Evolutionary conservation across 2,888 invertebrate genomes (phyloP), one percentile per base, ranked within the genome.

Genomic region (Agrypnus murinus): DNA sequence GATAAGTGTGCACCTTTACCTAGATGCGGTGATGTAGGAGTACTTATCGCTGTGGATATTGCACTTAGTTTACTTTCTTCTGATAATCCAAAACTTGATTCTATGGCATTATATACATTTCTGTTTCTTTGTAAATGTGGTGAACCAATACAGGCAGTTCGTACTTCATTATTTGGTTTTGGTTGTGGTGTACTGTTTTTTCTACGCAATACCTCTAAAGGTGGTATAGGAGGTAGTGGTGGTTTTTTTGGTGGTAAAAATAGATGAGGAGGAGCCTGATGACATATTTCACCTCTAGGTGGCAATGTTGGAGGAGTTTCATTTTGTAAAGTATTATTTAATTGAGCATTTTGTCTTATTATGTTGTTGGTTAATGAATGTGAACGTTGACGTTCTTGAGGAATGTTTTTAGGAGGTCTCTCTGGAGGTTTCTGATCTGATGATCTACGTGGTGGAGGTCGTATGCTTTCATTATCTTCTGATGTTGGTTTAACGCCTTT

Each of bases 201-300:
- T 81, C 90, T 89, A 78, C 90, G 85, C 76, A 90, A 81, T 6
- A 89, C 88, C 82, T 91, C 90, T 76, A 90, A 86, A 69, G 90
- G 90, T 6, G 92, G 90, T 46, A 92, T 90, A 15, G 92, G 92
- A 69, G 93, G 92, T 78, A 93, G 82, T 31, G 92, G 92, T 38
- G 92, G 92, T 83, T 92, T 93, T 81, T 92, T 92, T 8, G 92
- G 92, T 25, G 91, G 90, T 77, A 90, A 78, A 60, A 89, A 83
- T 40, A 90, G 76, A 48, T 90, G 89, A 0, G 89, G 87, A 0
- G 90, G 84, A 5, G 83, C 82, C 72, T 83, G 83, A 12, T 82
- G 80, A 65, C 78, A 80, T 1, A 85, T 83, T 64, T 87, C 87
- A 12, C 86, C 87, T 9, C 89, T 87, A 10, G 91, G 91, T 57